Conservation (phyloP, 2,113 vertebrate species). For the Spheniscus mendiculus region DNA sequence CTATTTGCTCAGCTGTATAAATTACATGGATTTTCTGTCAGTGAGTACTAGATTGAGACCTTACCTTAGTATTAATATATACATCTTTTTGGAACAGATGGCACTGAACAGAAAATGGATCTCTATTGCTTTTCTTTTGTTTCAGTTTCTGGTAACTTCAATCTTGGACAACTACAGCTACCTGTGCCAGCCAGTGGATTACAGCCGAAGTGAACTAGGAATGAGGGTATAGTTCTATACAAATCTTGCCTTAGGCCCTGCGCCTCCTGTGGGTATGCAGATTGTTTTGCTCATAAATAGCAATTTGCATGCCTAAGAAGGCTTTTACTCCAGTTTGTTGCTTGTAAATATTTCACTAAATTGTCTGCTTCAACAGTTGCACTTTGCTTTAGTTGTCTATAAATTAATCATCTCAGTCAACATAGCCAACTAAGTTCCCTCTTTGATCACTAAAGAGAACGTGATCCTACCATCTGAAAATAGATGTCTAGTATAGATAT, state of each 20-base stretch:
- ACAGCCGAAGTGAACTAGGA: slow-evolving; percentile 62
- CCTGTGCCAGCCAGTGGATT: slow-evolving; percentile 75
- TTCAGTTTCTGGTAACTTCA: slow-evolving; percentile 75
- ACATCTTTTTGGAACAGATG: not conserved
- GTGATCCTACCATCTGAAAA: not conserved
- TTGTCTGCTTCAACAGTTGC: not conserved
- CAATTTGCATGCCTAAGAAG: not conserved
- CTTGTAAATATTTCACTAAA: not conserved
- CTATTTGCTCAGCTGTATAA: not conserved
- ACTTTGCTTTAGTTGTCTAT: not conserved
- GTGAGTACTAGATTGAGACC: not conserved
- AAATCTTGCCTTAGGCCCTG: not conserved
- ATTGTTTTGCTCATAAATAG: not conserved
- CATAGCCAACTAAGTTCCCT: not conserved
- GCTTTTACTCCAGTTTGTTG: not conserved
- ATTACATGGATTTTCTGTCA: not conserved
- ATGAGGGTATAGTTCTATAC: slow-evolving; percentile 55
- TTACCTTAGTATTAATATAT: not conserved
- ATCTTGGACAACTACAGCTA: slow-evolving; percentile 76
- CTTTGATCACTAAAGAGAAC: not conserved
- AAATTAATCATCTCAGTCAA: not conserved
- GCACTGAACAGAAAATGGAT: not conserved
- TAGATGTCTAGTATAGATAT: not conserved
- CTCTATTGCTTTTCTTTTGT: not conserved
- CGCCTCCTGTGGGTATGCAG: not conserved